These are phyloP conservation scores for Zaprionus obscuricornis DNA, from an alignment of 2,888 invertebrate genomes.

Conservation along the genomic window DNA sequence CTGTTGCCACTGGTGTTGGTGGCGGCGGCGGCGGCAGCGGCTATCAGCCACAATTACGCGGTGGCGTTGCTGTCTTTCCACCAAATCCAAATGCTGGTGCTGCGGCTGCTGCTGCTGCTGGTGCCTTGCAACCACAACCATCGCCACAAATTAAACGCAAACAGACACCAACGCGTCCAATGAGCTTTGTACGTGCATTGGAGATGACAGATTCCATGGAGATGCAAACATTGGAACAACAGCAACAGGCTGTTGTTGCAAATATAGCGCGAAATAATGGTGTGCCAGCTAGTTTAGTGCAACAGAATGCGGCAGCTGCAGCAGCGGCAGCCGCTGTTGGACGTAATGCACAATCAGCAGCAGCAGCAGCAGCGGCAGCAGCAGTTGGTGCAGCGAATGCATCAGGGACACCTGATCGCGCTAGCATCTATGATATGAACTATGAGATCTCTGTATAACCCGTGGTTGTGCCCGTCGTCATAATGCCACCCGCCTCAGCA, in stretches of 20 bases:
- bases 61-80: slow-evolving; percentile 89
- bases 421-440: slow-evolving; percentile 96
- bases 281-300: slow-evolving; percentile 40
- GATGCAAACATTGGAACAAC: slow-evolving; percentile 85
- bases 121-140: slow-evolving; percentile 80
- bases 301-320: slow-evolving; percentile 45
- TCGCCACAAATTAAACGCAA: slow-evolving; percentile 86
- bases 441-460: slow-evolving; percentile 97
- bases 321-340: slow-evolving; percentile 37
- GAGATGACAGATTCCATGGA: slow-evolving; percentile 96
- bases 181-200: slow-evolving; percentile 94
- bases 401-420: slow-evolving; percentile 89
- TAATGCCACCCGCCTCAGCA: slow-evolving; percentile 73
- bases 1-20: slow-evolving; percentile 21
- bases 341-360: slow-evolving; percentile 43
- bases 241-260: slow-evolving; percentile 72
- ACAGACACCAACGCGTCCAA: slow-evolving; percentile 87
- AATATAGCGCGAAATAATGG: slow-evolving; percentile 75
- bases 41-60: slow-evolving; percentile 87
- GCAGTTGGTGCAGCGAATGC: slow-evolving; percentile 64
- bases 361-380: slow-evolving; percentile 33
- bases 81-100: slow-evolving; percentile 82
- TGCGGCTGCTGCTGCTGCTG: slow-evolving; percentile 47
- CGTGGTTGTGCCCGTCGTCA: slow-evolving; percentile 81
- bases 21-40: slow-evolving; percentile 59